These are phyloP conservation scores for Conger conger DNA, from an alignment of 2,113 vertebrate species.

Conservation along the genomic window DNA sequence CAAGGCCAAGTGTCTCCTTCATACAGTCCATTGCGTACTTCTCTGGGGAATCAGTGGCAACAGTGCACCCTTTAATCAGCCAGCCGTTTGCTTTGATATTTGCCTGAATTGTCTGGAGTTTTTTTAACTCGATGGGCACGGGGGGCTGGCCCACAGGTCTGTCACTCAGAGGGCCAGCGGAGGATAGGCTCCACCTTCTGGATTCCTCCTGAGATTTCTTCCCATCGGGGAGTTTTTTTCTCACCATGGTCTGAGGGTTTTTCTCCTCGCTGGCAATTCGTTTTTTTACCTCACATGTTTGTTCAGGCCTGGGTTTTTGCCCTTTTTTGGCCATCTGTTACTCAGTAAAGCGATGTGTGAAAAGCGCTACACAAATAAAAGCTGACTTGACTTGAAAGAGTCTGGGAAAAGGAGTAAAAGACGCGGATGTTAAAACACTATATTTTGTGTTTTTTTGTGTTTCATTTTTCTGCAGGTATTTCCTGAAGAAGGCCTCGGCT, in stretches of 20 bases:
- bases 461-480: conserved; percentile 62
- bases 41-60: background rate
- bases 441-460: background rate
- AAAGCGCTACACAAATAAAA: no score
- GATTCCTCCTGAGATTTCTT: no score
- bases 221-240: no score
- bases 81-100: background rate
- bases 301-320: no score
- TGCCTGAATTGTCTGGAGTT: background rate
- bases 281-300: no score
- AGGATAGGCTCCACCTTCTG: no score
- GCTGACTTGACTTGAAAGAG: no score
- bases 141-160: background rate
- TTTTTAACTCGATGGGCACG: no score
- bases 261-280: no score
- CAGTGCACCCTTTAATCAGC: background rate
- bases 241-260: no score
- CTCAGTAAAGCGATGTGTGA: no score
- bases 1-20: background rate
- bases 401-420: conserved; percentile 28
- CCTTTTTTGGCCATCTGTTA: no score
- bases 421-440: conserved; percentile 49
- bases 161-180: background rate
- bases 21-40: background rate
- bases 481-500: conserved; percentile 63